Conservation (phyloP, 2,797 vertebrate species). For the Threskiornis aethiopicus region DNA sequence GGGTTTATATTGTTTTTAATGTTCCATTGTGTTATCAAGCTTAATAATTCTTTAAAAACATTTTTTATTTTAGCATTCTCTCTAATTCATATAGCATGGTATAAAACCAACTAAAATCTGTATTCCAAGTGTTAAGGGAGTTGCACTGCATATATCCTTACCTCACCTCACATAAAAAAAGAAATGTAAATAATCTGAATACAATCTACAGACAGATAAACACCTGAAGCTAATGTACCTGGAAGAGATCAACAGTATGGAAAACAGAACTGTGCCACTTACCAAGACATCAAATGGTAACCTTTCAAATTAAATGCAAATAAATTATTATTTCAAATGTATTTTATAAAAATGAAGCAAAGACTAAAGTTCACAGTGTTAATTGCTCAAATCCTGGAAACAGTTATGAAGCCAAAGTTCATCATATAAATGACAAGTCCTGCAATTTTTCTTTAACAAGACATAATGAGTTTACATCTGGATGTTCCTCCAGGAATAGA, state of each 20-base stretch:
- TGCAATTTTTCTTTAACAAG: not conserved
- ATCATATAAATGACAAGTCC: not conserved
- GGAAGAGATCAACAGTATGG: constrained; percentile 3
- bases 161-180: not conserved
- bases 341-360: constrained; percentile 13
- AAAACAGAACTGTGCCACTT: not conserved
- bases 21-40: not conserved
- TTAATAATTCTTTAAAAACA: not conserved
- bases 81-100: not conserved
- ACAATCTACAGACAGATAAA: not conserved
- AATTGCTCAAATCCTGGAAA: constrained; percentile 18
- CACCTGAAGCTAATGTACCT: not conserved
- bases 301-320: not conserved
- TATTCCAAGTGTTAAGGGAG: not conserved
- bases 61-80: not conserved
- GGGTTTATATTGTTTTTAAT: not conserved
- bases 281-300: not conserved
- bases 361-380: not conserved
- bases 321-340: not conserved
- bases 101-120: not conserved
- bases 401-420: not conserved
- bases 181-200: not conserved
- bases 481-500: not conserved
- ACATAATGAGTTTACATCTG: not conserved
- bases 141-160: not conserved